Conservation (phyloP, 2,888 invertebrate genomes). For the Hartigia nigra region DNA sequence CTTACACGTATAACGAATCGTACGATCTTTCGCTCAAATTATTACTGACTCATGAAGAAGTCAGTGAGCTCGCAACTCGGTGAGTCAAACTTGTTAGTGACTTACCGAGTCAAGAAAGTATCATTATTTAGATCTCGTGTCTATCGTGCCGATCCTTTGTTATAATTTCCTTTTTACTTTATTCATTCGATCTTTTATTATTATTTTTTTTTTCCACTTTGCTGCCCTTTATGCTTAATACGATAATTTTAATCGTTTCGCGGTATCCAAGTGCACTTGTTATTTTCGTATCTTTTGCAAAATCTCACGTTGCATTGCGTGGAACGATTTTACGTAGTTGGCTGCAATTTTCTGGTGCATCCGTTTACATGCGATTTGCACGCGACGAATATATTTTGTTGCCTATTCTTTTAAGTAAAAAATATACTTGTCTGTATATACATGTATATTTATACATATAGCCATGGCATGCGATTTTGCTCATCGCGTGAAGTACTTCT, state of each 20-base stretch:
- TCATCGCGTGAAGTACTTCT: not conserved
- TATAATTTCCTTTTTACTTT: not conserved
- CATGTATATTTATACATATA: not conserved
- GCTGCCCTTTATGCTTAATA: not conserved
- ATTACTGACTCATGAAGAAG: not conserved
- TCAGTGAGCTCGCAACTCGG: not conserved
- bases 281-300: not conserved
- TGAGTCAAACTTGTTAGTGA: not conserved
- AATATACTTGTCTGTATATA: not conserved
- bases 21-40: not conserved
- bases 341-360: not conserved
- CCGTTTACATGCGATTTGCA: not conserved
- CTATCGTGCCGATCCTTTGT: not conserved
- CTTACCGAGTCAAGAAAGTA: not conserved
- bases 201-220: not conserved
- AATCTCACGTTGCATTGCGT: not conserved
- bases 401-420: not conserved
- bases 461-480: not conserved
- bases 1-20: not conserved
- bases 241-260: not conserved
- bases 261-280: not conserved
- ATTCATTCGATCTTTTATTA: not conserved
- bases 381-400: not conserved
- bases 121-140: not conserved
- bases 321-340: not conserved